Evolutionary conservation across 2,113 vertebrate genomes (phyloP), one percentile per base, ranked within the genome.

Genomic region (Melanocharis versteri): DNA sequence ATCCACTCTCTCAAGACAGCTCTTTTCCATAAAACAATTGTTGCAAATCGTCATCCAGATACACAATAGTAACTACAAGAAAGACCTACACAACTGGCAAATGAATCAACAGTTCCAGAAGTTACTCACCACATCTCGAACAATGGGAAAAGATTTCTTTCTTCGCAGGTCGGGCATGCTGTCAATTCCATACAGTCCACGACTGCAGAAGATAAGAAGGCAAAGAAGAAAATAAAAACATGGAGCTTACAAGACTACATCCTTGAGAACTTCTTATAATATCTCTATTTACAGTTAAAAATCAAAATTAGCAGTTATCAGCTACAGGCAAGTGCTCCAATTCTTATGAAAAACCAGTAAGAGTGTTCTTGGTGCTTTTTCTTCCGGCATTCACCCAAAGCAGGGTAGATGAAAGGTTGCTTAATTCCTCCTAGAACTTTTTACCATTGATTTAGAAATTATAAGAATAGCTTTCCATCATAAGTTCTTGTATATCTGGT

Each of bases 161-260:
- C 99, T 99, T 24, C 99, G 98, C 95, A 99, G 98, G 98, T 99
- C 99, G 93, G 99, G 99, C 99, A 99, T 99, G 94, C 99, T 99
- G 97, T 99, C 99, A 95, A 99, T 99, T 92, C 99, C 99, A 53
- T 99, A 99, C 89, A 99, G 98, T 73, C 99, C 99, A 91, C 98
- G 98, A 73, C 99, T 99, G 95, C 0, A 51, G 37, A 56, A 54
- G 22, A 53, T 21, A 23, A 85, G 94, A 79, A 91, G n/a, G 22
- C 80, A 85, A 47, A 51, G 56, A 90, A 83, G 94, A 96, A 92
- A 91, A 97, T 89, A 97, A 68, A 91, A 40, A 18, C 21, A 42
- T 22, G 6, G 5, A 22, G 28, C 44, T 89, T 57, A 84, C 8
- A 45, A 77, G 47, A 33, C 15, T 47, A 30, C 19, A 73, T 10